Conservation (phyloP, 2,113 vertebrate genomes). For the Triplophysa rosa region DNA sequence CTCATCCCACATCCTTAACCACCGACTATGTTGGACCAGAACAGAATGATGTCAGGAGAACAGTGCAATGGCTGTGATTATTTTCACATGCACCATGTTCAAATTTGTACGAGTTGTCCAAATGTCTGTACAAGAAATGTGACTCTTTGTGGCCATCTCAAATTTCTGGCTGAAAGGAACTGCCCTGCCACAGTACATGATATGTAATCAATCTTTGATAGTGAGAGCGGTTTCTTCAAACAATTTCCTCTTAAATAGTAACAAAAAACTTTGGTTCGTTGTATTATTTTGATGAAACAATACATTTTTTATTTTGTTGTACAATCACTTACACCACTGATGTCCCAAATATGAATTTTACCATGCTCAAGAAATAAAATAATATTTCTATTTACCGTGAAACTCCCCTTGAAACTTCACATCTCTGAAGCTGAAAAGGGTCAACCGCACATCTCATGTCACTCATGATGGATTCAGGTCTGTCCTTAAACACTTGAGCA, state of each 20-base stretch:
- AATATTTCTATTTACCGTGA: too few species aligned
- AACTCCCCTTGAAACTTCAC: background rate
- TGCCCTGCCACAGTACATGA: background rate
- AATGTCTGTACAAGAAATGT: slow-evolving; percentile 1
- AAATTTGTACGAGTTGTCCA: slow-evolving; percentile 11
- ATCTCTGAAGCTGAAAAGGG: slow-evolving; percentile 10
- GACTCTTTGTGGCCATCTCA: background rate
- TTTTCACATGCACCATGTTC: slow-evolving; percentile 9
- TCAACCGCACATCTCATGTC: background rate
- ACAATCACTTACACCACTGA: background rate
- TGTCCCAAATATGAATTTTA: background rate
- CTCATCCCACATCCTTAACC: slow-evolving; percentile 16
- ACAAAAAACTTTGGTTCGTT: background rate
- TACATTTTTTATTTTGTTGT: background rate
- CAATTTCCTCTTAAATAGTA: background rate
- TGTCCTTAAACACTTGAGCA: slow-evolving; percentile 21
- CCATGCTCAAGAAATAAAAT: too few species aligned
- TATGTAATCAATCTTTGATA: slow-evolving; percentile 46
- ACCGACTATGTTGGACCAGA: slow-evolving; percentile 8
- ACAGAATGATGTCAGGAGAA: background rate
- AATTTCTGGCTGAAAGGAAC: slow-evolving; percentile 5
- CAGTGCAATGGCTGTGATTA: background rate
- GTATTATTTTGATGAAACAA: background rate
- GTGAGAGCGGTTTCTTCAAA: slow-evolving; percentile 9
- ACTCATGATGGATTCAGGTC: slow-evolving; percentile 4